Conservation (phyloP, 2,888 invertebrate species). For the Palloptera scutellata region DNA sequence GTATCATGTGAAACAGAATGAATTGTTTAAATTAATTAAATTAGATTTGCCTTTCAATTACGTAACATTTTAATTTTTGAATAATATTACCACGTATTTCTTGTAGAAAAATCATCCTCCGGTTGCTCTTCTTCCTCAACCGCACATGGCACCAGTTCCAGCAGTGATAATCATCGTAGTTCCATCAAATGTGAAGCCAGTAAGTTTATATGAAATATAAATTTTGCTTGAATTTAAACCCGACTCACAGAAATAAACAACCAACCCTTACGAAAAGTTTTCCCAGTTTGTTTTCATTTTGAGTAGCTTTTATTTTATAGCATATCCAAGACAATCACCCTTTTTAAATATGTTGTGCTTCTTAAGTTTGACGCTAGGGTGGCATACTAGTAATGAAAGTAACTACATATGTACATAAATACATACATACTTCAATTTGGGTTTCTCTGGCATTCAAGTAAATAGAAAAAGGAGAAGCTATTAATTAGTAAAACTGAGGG, state of each 20-base stretch:
- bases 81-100: constrained; percentile 3
- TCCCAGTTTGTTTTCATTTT: background rate
- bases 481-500: too few relatives aligned
- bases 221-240: constrained; percentile 6
- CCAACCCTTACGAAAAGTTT: constrained; percentile 7
- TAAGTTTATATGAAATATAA: constrained; percentile 44
- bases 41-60: too few relatives aligned
- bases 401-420: too few relatives aligned
- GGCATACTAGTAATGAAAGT: constrained; percentile 27
- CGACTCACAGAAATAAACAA: background rate
- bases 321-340: constrained; percentile 48
- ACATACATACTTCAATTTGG: too few relatives aligned
- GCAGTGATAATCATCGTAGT: constrained; percentile 52
- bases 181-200: constrained; percentile 55
- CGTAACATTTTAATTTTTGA: too few relatives aligned
- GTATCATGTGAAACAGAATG: background rate
- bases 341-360: constrained; percentile 19
- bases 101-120: constrained; percentile 59
- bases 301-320: constrained; percentile 37
- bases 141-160: constrained; percentile 49
- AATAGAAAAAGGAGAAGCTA: too few relatives aligned
- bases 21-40: too few relatives aligned
- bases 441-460: too few relatives aligned
- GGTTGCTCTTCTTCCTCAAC: constrained; percentile 55
- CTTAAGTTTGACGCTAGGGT: constrained; percentile 33